Percentiles rank a stretch among this genome's conserved stretches.
Conservation (phyloP, 2,797 vertebrate genomes). For the Botia almorhae region DNA sequence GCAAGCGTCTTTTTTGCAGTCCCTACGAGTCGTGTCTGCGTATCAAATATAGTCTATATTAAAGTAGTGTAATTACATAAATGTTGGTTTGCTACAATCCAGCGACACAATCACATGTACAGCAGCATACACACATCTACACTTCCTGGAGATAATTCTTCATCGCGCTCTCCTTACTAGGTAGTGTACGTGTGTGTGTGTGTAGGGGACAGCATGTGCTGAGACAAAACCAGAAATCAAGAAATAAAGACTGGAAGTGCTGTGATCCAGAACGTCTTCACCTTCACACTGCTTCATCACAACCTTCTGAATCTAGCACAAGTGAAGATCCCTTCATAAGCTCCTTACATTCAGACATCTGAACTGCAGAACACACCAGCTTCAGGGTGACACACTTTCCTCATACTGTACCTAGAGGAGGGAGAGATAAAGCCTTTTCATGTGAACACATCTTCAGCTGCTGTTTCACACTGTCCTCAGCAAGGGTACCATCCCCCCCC, state of each 20-base stretch:
- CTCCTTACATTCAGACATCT: constrained; percentile 21
- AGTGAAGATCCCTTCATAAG: constrained; percentile 54
- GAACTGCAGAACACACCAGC: constrained; percentile 24
- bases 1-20: constrained; percentile 83
- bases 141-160: constrained; percentile 39
- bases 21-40: constrained; percentile 82
- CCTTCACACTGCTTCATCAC: constrained; percentile 46
- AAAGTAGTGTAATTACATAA: constrained; percentile 75
- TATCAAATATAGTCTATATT: constrained; percentile 78
- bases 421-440: constrained; percentile 27
- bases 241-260: constrained; percentile 48
- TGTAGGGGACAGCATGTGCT: constrained; percentile 22
- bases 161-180: constrained; percentile 40
- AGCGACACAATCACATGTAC: constrained; percentile 72
- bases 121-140: constrained; percentile 65
- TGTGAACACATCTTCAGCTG: constrained; percentile 17
- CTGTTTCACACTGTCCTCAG: constrained; percentile 10
- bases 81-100: constrained; percentile 74
- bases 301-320: constrained; percentile 56
- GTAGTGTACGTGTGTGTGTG: constrained; percentile 37
- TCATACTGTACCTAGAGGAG: no score
- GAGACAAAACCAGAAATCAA: constrained; percentile 35
- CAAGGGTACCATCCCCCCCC: background rate
- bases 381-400: constrained; percentile 37
- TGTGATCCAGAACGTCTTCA: constrained; percentile 42